phyloP scores from a whole-genome alignment of 2,888 invertebrate species.

The Mythimna lalbum region DNA sequence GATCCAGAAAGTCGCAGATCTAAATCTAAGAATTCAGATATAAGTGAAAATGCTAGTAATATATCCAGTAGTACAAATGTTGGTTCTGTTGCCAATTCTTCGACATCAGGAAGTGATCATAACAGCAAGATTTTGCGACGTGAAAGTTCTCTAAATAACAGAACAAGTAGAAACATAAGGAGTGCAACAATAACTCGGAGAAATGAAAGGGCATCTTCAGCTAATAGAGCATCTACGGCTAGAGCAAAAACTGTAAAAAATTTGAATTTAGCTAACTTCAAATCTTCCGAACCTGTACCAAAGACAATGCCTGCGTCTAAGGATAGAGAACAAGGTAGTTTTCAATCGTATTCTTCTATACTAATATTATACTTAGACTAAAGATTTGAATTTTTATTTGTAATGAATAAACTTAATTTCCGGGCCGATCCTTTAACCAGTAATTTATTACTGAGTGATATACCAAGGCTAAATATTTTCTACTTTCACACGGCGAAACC shows the following conservation, averaged over 20 bases:
- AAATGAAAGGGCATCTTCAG: constrained; percentile 86
- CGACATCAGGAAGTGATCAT: constrained; percentile 87
- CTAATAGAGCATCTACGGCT: constrained; percentile 92
- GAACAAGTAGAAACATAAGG: constrained; percentile 83
- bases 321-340: constrained; percentile 93
- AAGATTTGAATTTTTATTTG: no score
- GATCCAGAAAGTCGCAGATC: constrained; percentile 84
- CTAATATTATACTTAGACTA: no score
- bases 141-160: constrained; percentile 83
- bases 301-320: constrained; percentile 89
- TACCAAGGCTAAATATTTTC: no score
- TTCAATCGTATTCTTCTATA: neutral
- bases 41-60: constrained; percentile 85
- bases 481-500: no score
- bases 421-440: no score
- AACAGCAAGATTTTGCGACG: constrained; percentile 81
- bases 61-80: constrained; percentile 85
- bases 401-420: no score
- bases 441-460: no score
- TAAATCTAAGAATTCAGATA: constrained; percentile 80
- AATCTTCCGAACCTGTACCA: constrained; percentile 88
- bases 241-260: constrained; percentile 90
- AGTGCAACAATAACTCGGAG: constrained; percentile 87
- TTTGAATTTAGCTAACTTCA: constrained; percentile 80
- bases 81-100: constrained; percentile 85